Evolutionary conservation across 2,888 invertebrate genomes (phyloP).

Genomic region (Strigamia maritima): DNA sequence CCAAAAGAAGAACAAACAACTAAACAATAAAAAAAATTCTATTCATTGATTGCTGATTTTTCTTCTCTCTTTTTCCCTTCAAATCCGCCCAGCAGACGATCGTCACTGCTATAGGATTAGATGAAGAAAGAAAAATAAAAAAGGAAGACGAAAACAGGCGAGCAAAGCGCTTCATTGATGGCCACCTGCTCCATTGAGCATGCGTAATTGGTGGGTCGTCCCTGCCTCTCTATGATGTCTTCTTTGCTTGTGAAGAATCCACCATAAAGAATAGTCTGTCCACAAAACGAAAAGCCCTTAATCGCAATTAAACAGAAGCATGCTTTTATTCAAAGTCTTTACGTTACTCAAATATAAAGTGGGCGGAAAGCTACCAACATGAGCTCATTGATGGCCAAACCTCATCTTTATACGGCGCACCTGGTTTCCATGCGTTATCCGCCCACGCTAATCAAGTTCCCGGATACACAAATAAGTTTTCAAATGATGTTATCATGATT

Average conservation of each 20-base stretch:
- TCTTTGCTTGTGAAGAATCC: constrained; percentile 4
- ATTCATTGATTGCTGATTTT: constrained; percentile 5
- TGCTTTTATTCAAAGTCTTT: not conserved
- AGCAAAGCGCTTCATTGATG: constrained; percentile 24
- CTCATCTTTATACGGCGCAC: not conserved
- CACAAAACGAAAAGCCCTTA: not conserved
- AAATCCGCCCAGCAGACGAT: constrained; percentile 26
- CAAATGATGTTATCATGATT: constrained; percentile 2
- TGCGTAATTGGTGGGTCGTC: constrained; percentile 23
- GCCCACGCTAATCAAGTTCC: constrained; percentile 19
- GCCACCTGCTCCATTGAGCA: constrained; percentile 26
- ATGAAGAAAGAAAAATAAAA: constrained; percentile 1
- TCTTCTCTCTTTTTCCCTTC: not conserved
- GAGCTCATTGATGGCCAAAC: not conserved
- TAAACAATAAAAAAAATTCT: not conserved
- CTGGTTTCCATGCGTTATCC: not conserved
- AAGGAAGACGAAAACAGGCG: constrained; percentile 10
- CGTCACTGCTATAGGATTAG: constrained; percentile 11
- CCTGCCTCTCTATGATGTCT: constrained; percentile 17
- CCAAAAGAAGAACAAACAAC: not conserved
- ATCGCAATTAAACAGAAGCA: constrained; percentile 15
- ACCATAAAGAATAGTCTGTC: constrained; percentile 8
- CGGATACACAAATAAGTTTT: constrained; percentile 9
- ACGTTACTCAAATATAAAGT: not conserved
- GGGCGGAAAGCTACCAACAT: not conserved